Evolutionary conservation across 2,113 vertebrate species (phyloP).

Genomic region (Thermophis baileyi): DNA sequence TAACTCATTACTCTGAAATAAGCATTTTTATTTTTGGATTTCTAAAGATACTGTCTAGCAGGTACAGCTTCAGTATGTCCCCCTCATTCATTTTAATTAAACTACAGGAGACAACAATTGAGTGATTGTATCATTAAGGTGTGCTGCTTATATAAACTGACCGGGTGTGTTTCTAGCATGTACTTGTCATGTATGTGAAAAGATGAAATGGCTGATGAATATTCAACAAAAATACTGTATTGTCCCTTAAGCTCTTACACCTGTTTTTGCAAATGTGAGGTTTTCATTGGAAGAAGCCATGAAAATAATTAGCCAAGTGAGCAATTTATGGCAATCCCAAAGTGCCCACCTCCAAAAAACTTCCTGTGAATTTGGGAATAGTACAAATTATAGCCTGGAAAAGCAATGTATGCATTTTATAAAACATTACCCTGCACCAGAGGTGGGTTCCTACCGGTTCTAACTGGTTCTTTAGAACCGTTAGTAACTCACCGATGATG

Average conservation of each 20-base stretch:
- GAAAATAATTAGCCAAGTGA: background rate
- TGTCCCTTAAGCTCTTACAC: conserved; percentile 49
- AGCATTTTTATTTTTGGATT: background rate
- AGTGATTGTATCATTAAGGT: background rate
- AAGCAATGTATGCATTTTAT: background rate
- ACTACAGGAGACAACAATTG: background rate
- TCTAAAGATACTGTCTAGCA: background rate
- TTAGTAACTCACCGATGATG: too few relatives aligned
- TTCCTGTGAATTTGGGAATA: background rate
- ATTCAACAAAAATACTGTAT: conserved; percentile 47
- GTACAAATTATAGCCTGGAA: background rate
- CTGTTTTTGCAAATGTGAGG: conserved; percentile 32
- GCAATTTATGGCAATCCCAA: background rate
- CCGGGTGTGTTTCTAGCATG: conserved; percentile 36
- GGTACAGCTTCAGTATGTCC: background rate
- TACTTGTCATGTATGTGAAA: conserved; percentile 41
- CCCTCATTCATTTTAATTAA: background rate
- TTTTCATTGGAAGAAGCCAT: background rate
- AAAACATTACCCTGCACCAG: background rate
- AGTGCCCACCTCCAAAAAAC: background rate
- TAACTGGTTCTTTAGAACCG: too few relatives aligned
- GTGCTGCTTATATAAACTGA: background rate
- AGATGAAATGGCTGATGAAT: conserved; percentile 30
- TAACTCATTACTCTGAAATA: conserved; percentile 1
- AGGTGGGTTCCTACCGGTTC: too few relatives aligned